These are phyloP conservation scores for Rhadinocentrus ornatus DNA, from an alignment of 2,797 vertebrate species.

Conservation along the genomic window DNA sequence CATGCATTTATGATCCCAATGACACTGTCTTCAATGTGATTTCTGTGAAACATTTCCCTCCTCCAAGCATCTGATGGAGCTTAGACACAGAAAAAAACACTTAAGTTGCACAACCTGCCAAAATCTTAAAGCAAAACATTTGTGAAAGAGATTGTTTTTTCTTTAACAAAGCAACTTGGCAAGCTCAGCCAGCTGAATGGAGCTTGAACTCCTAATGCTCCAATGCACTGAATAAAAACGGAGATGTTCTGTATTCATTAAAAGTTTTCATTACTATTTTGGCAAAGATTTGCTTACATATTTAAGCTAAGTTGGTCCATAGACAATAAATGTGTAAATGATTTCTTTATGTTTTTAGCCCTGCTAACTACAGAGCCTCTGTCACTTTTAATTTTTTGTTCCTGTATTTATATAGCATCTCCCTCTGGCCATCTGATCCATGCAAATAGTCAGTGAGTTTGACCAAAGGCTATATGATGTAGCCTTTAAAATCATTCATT, in stretches of 20 bases:
- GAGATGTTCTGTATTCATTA: constrained; percentile 20
- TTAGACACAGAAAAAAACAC: constrained; percentile 16
- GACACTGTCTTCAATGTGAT: constrained; percentile 37
- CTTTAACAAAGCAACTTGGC: constrained; percentile 4
- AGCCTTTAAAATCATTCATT: constrained; percentile 1
- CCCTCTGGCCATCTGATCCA: neutral
- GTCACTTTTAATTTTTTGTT: neutral
- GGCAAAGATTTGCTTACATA: constrained; percentile 15
- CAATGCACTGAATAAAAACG: neutral
- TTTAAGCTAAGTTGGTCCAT: neutral
- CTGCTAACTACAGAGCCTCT: too few species aligned
- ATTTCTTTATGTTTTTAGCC: too few species aligned
- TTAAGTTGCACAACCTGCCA: constrained; percentile 32
- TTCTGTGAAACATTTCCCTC: constrained; percentile 8
- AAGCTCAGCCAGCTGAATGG: neutral
- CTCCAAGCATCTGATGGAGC: too few species aligned
- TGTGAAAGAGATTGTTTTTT: constrained; percentile 23
- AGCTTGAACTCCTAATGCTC: constrained; percentile 6
- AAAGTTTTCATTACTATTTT: constrained; percentile 13
- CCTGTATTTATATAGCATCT: neutral
- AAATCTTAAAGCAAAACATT: constrained; percentile 19
- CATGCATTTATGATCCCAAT: constrained; percentile 32
- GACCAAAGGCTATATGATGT: neutral
- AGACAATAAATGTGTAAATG: neutral
- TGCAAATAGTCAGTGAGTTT: neutral